Evolutionary conservation across 2,797 vertebrate species (phyloP).

Genomic region (Discoglossus pictus): DNA sequence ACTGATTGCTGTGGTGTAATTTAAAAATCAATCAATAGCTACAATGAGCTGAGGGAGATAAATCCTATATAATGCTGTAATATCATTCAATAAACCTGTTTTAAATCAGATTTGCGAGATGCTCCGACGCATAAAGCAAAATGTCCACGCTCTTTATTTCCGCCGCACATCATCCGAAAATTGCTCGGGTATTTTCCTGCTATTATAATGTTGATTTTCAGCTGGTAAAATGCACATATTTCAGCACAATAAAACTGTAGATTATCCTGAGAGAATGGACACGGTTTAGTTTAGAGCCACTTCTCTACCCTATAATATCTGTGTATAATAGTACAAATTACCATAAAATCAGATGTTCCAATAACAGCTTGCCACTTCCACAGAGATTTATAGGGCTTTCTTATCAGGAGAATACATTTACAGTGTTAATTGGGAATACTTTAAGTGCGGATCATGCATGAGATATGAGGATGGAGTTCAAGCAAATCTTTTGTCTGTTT

Average conservation of each 20-base stretch:
- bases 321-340: constrained; percentile 68
- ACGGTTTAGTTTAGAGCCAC: constrained; percentile 65
- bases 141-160: constrained; percentile 63
- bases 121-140: constrained; percentile 76
- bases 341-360: constrained; percentile 62
- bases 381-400: constrained; percentile 56
- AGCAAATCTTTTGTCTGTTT: not conserved
- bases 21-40: constrained; percentile 99
- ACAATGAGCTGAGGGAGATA: constrained; percentile 86
- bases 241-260: constrained; percentile 75
- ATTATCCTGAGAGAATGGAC: constrained; percentile 55
- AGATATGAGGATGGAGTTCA: constrained; percentile 29
- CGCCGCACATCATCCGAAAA: constrained; percentile 60
- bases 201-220: constrained; percentile 63
- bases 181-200: constrained; percentile 62
- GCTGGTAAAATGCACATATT: constrained; percentile 67
- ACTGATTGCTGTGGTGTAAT: constrained; percentile 96
- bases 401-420: constrained; percentile 54
- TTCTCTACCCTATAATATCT: constrained; percentile 63
- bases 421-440: constrained; percentile 44
- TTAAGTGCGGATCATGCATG: constrained; percentile 16
- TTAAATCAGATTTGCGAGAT: constrained; percentile 79
- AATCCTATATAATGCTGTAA: constrained; percentile 83
- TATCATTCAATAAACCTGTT: constrained; percentile 71
- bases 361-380: constrained; percentile 52